phyloP scores from a whole-genome alignment of 2,888 invertebrate species.

The Stratiomys singularior region DNA sequence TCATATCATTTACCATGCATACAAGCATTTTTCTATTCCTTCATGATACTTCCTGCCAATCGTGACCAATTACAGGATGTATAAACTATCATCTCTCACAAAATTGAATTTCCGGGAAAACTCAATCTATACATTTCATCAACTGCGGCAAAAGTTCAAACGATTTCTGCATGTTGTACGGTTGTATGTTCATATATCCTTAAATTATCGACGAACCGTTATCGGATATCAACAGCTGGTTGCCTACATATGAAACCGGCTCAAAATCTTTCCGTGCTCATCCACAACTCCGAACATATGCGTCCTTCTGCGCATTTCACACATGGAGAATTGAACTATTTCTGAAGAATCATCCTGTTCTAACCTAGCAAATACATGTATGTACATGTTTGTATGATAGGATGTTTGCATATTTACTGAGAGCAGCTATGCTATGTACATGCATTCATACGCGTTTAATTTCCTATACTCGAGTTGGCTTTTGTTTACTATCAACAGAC shows the following conservation, averaged over 20 bases:
- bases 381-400: too few relatives aligned
- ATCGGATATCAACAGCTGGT: conserved; percentile 17
- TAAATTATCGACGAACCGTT: not conserved
- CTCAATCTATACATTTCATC: not conserved
- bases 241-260: not conserved
- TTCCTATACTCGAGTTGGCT: conserved; percentile 6
- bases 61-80: too few relatives aligned
- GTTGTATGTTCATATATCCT: too few relatives aligned
- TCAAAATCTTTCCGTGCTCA: conserved; percentile 27
- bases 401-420: too few relatives aligned
- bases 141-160: conserved; percentile 3
- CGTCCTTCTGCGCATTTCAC: not conserved
- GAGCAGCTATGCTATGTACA: too few relatives aligned
- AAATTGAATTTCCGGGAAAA: not conserved
- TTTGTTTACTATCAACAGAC: conserved; percentile 18
- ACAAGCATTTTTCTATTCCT: too few relatives aligned
- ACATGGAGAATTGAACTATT: not conserved
- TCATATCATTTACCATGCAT: too few relatives aligned
- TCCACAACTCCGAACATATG: not conserved
- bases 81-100: not conserved
- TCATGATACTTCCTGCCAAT: too few relatives aligned
- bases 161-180: not conserved
- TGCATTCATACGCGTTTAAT: too few relatives aligned
- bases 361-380: too few relatives aligned
- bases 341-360: not conserved